Percentiles rank a stretch among this genome's conserved stretches.
These are phyloP conservation scores for Eidolon helvum DNA, from an alignment of 2,113 vertebrate genomes.

Conservation along the genomic window DNA sequence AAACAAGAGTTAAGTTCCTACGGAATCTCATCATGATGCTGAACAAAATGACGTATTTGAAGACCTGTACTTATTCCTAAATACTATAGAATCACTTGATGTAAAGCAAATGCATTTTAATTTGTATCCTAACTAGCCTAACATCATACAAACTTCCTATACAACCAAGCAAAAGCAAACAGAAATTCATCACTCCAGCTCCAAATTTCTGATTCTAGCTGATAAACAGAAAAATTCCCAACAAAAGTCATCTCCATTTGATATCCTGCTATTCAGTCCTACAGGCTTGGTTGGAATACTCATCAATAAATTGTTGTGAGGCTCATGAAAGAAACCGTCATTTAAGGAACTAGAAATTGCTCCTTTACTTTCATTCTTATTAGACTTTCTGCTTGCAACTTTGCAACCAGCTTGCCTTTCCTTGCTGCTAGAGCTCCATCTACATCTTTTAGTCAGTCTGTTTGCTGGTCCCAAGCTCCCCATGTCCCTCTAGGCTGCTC, in stretches of 20 bases:
- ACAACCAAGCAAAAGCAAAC: not conserved
- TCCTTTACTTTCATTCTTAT: not conserved
- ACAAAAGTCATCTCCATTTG: not conserved
- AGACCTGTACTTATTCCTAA: not conserved
- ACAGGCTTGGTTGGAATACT: not conserved
- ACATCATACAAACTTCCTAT: not conserved
- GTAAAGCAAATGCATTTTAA: not conserved
- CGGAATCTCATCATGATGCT: not conserved
- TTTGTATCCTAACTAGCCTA: not conserved
- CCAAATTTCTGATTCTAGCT: not conserved
- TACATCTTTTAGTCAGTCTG: not conserved
- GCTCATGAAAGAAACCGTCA: not conserved
- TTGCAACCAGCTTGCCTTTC: not conserved
- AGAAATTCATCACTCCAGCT: not conserved
- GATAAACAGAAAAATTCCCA: not conserved
- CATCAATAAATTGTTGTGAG: not conserved
- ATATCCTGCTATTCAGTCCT: not conserved
- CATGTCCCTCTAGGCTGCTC: not conserved
- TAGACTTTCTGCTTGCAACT: not conserved
- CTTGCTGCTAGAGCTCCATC: not conserved
- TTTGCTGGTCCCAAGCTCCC: not conserved
- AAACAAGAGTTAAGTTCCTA: not conserved
- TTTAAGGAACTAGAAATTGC: not conserved
- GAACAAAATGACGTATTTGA: not conserved
- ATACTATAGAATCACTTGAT: not conserved